Conservation (phyloP, 1,140 invertebrate genomes). For the Phymorhynchus buccinoides region DNA sequence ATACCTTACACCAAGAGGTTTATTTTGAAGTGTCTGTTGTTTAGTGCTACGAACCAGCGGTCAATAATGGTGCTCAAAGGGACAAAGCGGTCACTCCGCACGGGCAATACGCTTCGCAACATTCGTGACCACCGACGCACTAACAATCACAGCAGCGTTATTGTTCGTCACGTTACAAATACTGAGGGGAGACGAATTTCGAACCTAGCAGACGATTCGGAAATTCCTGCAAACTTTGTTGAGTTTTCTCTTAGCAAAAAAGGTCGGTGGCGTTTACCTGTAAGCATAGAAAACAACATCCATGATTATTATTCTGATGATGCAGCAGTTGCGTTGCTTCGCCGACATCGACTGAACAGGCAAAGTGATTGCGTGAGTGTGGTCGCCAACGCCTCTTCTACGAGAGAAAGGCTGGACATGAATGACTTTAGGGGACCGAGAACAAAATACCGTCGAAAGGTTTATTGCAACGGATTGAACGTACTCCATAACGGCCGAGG, state of each 20-base stretch:
- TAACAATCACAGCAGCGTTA: not conserved
- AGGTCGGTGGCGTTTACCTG: slow-evolving; percentile 44
- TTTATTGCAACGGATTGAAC: slow-evolving; percentile 18
- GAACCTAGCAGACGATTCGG: slow-evolving; percentile 30
- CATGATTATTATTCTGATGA: not conserved
- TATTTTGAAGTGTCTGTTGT: too few species aligned
- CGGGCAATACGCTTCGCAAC: slow-evolving; percentile 45
- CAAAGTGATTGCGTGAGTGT: slow-evolving; percentile 8
- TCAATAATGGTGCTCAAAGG: slow-evolving; percentile 43
- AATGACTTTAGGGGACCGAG: too few species aligned
- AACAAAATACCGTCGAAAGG: slow-evolving; percentile 4
- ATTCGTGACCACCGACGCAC: slow-evolving; percentile 6
- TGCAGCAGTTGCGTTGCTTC: not conserved
- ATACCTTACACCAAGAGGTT: too few species aligned
- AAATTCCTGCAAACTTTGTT: slow-evolving; percentile 31
- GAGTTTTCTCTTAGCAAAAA: slow-evolving; percentile 48
- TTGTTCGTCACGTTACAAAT: not conserved
- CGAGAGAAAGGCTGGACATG: not conserved
- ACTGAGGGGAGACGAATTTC: too few species aligned
- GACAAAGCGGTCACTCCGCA: slow-evolving; percentile 36
- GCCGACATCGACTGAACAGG: not conserved
- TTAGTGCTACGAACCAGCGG: too few species aligned
- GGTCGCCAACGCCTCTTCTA: not conserved
- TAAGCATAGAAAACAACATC: slow-evolving; percentile 36
- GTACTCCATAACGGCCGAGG: slow-evolving; percentile 21